Evolutionary conservation across 2,113 vertebrate genomes (phyloP).

Genomic region (Piprites chloris): DNA sequence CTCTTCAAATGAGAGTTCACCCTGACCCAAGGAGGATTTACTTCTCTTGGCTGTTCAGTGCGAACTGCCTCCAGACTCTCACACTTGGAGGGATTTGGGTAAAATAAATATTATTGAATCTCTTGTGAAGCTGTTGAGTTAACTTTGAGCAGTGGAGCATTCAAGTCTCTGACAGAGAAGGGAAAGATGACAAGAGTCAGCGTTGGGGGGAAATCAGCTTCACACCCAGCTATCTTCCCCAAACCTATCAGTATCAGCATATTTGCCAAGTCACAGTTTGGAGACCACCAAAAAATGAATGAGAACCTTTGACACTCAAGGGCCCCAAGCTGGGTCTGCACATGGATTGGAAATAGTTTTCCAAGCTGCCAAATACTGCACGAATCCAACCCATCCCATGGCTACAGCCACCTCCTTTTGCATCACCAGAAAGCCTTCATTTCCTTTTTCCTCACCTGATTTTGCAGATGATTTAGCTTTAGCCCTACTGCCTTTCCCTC

Average conservation of each 20-base stretch:
- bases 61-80: slow-evolving; percentile 14
- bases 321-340: not conserved
- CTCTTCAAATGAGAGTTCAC: not conserved
- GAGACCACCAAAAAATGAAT: not conserved
- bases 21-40: slow-evolving; percentile 22
- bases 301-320: not conserved
- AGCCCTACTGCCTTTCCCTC: not conserved
- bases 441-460: not conserved
- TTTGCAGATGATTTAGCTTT: not conserved
- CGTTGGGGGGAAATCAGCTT: not conserved
- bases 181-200: not conserved
- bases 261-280: not conserved
- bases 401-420: not conserved
- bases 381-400: not conserved
- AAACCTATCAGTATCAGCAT: not conserved
- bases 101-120: not conserved
- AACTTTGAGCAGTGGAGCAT: not conserved
- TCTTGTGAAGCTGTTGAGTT: not conserved
- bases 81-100: not conserved
- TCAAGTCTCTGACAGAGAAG: not conserved
- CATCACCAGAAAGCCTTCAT: not conserved
- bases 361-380: not conserved
- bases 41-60: slow-evolving; percentile 22
- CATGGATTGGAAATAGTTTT: fast-evolving
- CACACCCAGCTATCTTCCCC: not conserved